phyloP scores from a whole-genome alignment of 1,140 invertebrate species.

The Papilio machaon region DNA sequence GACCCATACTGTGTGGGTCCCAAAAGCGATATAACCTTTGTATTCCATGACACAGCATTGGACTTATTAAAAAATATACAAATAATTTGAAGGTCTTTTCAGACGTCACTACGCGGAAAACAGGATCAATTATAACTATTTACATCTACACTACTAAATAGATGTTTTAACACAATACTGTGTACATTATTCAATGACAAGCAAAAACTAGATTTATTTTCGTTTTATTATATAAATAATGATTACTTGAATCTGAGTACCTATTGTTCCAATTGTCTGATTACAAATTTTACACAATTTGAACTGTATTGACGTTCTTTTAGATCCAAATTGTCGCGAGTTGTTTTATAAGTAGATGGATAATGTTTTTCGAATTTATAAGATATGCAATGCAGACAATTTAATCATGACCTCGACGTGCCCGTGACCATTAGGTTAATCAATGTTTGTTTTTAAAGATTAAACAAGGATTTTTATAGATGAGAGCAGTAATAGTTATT shows the following conservation, averaged over 20 bases:
- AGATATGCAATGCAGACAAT: not conserved
- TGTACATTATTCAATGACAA: not conserved
- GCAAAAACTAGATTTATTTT: conserved; percentile 1
- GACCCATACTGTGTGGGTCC: not conserved
- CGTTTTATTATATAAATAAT: not conserved
- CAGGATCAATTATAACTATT: not conserved
- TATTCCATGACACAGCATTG: not conserved
- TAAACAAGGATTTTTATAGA: not conserved
- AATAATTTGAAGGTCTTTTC: not conserved
- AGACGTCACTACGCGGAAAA: not conserved
- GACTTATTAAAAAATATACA: not conserved
- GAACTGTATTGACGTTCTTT: conserved; percentile 46
- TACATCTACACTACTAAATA: not conserved
- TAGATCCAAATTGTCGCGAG: too few relatives aligned
- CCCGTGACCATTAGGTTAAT: not conserved
- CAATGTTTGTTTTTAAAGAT: not conserved
- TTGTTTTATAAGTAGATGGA: too few relatives aligned
- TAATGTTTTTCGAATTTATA: not conserved
- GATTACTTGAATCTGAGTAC: too few relatives aligned
- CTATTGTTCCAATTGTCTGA: too few relatives aligned
- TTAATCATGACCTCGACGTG: not conserved
- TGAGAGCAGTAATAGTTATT: too few relatives aligned
- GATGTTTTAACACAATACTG: not conserved
- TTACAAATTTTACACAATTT: conserved; percentile 30
- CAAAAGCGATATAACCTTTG: not conserved